A percentile compares a stretch with the other conserved stretches of the same genome.
These are phyloP conservation scores for Macrotis lagotis DNA, from an alignment of 2,113 vertebrate species.

Conservation along the genomic window DNA sequence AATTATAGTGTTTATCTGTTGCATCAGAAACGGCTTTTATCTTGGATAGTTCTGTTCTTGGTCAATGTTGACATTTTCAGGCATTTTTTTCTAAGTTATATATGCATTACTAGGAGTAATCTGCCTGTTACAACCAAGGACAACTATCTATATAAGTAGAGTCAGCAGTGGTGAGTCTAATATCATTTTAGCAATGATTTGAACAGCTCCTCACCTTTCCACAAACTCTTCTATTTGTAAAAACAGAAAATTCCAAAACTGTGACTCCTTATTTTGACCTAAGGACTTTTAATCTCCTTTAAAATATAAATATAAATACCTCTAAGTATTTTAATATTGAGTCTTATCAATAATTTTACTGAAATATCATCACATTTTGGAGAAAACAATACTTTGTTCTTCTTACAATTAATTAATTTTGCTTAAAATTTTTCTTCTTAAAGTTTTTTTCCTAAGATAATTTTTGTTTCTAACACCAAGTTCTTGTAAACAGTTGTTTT, in stretches of 20 bases:
- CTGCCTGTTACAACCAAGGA: background rate
- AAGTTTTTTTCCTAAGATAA: background rate
- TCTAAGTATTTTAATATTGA: background rate
- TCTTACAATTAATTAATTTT: background rate
- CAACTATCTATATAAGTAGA: background rate
- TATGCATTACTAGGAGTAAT: background rate
- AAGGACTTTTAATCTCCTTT: background rate
- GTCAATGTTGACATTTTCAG: constrained; percentile 63
- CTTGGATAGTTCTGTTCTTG: constrained; percentile 63
- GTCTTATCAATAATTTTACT: background rate
- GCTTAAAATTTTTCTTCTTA: background rate
- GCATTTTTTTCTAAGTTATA: constrained; percentile 16
- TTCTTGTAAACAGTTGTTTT: background rate
- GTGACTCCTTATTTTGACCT: background rate
- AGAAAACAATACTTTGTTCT: background rate
- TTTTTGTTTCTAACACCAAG: background rate
- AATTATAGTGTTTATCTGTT: constrained; percentile 73
- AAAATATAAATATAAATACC: background rate
- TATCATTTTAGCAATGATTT: background rate
- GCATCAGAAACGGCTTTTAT: constrained; percentile 60
- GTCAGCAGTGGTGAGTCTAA: background rate
- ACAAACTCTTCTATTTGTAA: constrained; percentile 20
- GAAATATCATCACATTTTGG: background rate
- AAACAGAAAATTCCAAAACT: background rate
- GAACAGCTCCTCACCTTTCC: background rate